Evolutionary conservation across 2,113 vertebrate species (phyloP), one percentile per base, ranked within the genome.

Genomic region (Sinocyclocheilus grahami): DNA sequence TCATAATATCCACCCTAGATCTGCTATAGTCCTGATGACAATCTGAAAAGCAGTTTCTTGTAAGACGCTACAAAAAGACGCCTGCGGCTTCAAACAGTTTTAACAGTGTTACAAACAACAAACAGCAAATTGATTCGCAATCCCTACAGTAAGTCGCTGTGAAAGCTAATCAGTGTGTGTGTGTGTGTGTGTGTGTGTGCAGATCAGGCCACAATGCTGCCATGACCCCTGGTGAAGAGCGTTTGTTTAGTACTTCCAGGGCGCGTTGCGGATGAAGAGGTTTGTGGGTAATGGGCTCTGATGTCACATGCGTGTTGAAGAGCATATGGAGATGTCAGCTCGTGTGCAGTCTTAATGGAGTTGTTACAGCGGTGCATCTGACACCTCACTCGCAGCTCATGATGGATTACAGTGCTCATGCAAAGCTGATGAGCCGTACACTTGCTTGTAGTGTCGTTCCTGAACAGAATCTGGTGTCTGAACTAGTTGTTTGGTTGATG

Each of bases 311-410:
- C 1, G 42, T 10, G 67, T 85, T 82, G 62, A 60, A 46, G 13
- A 86, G 87, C 85, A 87, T 82, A 88, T 69, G 85, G 82, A 88
- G 83, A 85, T 85, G 87, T 90, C 85, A 83, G 78, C 81, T 63
- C 63, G 85, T 82, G 77, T 84, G 85, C 77, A 48, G 60, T 74
- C 20, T 60, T 86, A 88, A 88, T 88, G 79, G 85, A 85, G 75
- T 77, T 39, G 51, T 84, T 89, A 77, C 71, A 86, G 67, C 82
- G 69, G 60, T 78, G 79, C 33, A 60, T 27, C 72, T 82, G 82
- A 89, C 85, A 86, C 78, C 51, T n/a, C 76, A 65, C 60, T 37
- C 71, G 16, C 30, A 84, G 48, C 51, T 72, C 62, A 20, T 53
- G 69, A 84, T 69, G 79, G 20, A 85, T 85, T 83, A 84, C 53